These are phyloP conservation scores for Hermaeophaga mercurialis DNA, from an alignment of 2,888 invertebrate genomes.

Conservation along the genomic window DNA sequence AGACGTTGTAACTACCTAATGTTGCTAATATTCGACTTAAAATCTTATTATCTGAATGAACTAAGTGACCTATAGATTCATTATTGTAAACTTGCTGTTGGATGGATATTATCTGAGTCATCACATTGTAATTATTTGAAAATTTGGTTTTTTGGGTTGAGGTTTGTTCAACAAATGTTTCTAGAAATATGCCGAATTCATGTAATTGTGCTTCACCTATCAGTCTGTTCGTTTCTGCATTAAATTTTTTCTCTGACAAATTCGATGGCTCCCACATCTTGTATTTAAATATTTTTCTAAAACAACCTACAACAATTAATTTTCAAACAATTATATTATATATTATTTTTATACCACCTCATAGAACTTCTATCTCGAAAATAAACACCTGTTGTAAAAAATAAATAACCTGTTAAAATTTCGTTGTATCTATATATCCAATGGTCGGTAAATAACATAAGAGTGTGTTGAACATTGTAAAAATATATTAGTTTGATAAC, in stretches of 20 bases:
- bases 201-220: constrained; percentile 62
- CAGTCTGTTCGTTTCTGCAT: constrained; percentile 57
- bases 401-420: too few relatives aligned
- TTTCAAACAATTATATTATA: too few relatives aligned
- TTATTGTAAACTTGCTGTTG: constrained; percentile 60
- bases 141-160: constrained; percentile 50
- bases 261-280: constrained; percentile 53
- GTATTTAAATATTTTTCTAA: too few relatives aligned
- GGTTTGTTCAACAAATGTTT: constrained; percentile 55
- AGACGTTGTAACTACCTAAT: constrained; percentile 56
- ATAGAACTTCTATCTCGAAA: too few relatives aligned
- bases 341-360: too few relatives aligned
- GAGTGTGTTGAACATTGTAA: too few relatives aligned
- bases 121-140: constrained; percentile 41
- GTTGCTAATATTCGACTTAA: constrained; percentile 81
- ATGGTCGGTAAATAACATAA: too few relatives aligned
- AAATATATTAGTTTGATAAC: too few relatives aligned
- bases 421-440: too few relatives aligned
- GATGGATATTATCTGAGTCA: constrained; percentile 39
- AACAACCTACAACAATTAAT: too few relatives aligned
- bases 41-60: constrained; percentile 82
- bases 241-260: constrained; percentile 52
- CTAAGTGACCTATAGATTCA: constrained; percentile 69
- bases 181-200: constrained; percentile 62
- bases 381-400: too few relatives aligned